Evolutionary conservation across 2,888 invertebrate species (phyloP), one percentile per base, ranked within the genome.

Genomic region (Oxytorus armatus): DNA sequence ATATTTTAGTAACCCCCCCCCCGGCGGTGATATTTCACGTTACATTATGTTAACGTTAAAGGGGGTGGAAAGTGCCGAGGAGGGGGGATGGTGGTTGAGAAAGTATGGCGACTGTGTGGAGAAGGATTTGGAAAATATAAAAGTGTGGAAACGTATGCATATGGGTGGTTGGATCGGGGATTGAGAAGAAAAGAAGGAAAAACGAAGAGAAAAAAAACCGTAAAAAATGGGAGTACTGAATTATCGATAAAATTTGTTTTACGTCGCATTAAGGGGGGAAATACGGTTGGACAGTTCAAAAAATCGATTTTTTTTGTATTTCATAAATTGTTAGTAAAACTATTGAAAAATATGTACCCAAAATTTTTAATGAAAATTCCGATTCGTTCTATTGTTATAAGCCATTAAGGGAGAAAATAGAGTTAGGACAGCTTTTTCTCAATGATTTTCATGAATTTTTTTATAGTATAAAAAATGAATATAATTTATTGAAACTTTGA

Each of bases 181-280:
- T 47, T 7, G 3, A 47, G 63, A 25, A 1, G n/a, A 63, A 36
- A 49, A 16, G 7, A 44, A 33, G n/a, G 39, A 16, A 18, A 47
- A n/a, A 36, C 16, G 7, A 36, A 29, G 21, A 14, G 63, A 47
- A 68, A 82, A 47, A 72, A 78, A 61, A 47, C 42, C 29, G 39
- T 53, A 55, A 36, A 47, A 72, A 18, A 10, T 33, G 11, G 36
- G 74, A 49, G 63, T 57, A 29, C 14, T 5, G 42, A 36, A 73
- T 78, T 82, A 82, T 85, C 84, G 86, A 86, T 88, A 85, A 88
- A 87, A 86, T 85, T 86, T n/a, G 83, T 83, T 85, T 85, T 85
- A 82, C 87, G 77, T 88, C 84, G 84, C 84, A 86, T 87, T 87
- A 86, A 82, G 79, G n/a, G n/a, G n/a, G n/a, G n/a, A n/a, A n/a